Evolutionary conservation across 1,140 invertebrate genomes (phyloP).

Genomic region (Ruditapes philippinarum): DNA sequence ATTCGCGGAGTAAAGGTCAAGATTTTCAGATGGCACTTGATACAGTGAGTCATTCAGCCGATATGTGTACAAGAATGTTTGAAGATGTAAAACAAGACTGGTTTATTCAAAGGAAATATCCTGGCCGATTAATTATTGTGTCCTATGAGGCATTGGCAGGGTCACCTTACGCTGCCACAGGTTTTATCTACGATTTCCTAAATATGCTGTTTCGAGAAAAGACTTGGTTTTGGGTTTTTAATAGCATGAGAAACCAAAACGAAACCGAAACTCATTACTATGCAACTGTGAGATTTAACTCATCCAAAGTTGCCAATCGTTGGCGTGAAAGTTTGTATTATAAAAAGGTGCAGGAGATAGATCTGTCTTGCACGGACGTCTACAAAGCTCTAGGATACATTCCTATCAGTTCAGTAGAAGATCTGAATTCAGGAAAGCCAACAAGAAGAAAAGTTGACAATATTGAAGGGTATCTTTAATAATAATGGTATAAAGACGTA

Average conservation of each 20-base stretch:
- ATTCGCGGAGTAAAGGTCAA: neutral
- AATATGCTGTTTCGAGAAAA: neutral
- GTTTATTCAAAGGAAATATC: constrained; percentile 1
- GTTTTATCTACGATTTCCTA: neutral
- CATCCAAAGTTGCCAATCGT: neutral
- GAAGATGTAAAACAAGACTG: neutral
- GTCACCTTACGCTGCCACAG: neutral
- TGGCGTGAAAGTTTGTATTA: neutral
- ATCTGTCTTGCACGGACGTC: neutral
- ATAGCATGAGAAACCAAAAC: neutral
- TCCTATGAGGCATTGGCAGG: neutral
- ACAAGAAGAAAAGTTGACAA: neutral
- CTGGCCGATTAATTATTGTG: neutral
- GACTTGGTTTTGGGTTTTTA: neutral
- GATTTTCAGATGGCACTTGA: neutral
- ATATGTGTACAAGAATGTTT: neutral
- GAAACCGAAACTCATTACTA: neutral
- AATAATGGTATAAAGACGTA: no score
- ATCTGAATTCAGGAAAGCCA: neutral
- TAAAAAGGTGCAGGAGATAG: neutral
- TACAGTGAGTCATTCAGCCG: neutral
- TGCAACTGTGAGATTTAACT: neutral
- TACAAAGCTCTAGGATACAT: neutral
- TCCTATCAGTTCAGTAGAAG: neutral
- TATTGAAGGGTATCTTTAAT: constrained; percentile 3